Base-by-base conservation (phyloP, 1,140 invertebrate genomes). In the Theocolax elegans region DNA sequence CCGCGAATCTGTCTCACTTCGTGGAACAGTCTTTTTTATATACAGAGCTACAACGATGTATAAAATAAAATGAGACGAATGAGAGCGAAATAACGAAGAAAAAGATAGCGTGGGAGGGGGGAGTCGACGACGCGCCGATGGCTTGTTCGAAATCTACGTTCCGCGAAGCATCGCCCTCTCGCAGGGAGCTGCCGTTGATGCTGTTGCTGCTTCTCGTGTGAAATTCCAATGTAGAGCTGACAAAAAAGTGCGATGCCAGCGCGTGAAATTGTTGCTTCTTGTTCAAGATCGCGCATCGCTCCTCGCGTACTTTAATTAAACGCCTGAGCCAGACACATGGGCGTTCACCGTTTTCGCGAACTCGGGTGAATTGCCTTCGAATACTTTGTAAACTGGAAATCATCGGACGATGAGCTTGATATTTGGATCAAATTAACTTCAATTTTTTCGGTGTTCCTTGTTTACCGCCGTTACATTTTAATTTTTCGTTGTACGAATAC, bases 61-160 rank as follows among this genome's bases (percentile, higher is more conserved):
- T 12, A 25, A 48, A 65, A 65, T 49, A 64, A 71, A 53, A 71
- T 23, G 51, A 58, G 10, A 42, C 8, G 29, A 56, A 63, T 51
- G 53, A 58, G 56, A 53, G 44, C 58, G 44, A 69, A 69, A 63
- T 46, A 59, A 62, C 35, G 67, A 27, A 64, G 9, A 42, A 58
- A 71, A 71, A 71, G 44, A 56, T 13, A 40, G 19, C 29, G 8
- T 19, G 42, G 19, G 19, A 12, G 21, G 13, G 25, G 29, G 54
- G 38, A 68, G 48, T 48, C 63, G 58, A 67, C 54, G 64, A 66
- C 63, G 63, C 62, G 70, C 56, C 62, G 54, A 66, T 66, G 63
- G 56, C 70, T 67, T 54, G 71, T 71, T 71, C 69, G 63, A 71
- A 71, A 67, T 67, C 69, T 53, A 46, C 56, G 62, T 71, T 71